Conservation (phyloP, 2,888 invertebrate species). For the Chalcosyrphus nemorum region DNA sequence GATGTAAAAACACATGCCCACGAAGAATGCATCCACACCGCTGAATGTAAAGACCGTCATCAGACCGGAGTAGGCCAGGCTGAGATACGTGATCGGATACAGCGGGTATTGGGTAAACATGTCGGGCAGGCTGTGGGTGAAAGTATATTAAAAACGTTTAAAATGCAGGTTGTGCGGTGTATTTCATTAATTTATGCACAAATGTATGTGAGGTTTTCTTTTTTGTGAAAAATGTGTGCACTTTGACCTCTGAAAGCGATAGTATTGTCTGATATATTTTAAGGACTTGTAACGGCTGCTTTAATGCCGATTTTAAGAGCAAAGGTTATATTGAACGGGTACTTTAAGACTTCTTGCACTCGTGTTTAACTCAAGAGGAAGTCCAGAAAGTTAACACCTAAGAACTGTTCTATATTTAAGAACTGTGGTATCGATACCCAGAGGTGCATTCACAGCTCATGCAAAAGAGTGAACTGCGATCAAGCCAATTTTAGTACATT, state of each 20-base stretch:
- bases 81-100: slow-evolving; percentile 77
- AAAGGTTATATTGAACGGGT: too few species aligned
- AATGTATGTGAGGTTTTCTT: not conserved
- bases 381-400: too few species aligned
- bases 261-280: not conserved
- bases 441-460: too few species aligned
- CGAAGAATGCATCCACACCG: slow-evolving; percentile 79
- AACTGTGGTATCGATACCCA: too few species aligned
- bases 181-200: not conserved
- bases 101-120: slow-evolving; percentile 74
- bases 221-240: not conserved
- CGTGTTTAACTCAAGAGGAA: too few species aligned
- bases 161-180: not conserved
- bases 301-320: too few species aligned
- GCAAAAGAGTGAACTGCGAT: too few species aligned
- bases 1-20: slow-evolving; percentile 79
- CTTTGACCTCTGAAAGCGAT: too few species aligned
- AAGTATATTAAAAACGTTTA: too few species aligned
- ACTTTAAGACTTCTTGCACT: too few species aligned
- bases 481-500: too few species aligned
- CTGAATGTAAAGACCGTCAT: slow-evolving; percentile 79
- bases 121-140: slow-evolving; percentile 75
- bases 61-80: slow-evolving; percentile 77
- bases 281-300: not conserved
- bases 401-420: too few species aligned